Evolutionary conservation across 2,888 invertebrate genomes (phyloP).

Genomic region (Anagyrus pseudococci): DNA sequence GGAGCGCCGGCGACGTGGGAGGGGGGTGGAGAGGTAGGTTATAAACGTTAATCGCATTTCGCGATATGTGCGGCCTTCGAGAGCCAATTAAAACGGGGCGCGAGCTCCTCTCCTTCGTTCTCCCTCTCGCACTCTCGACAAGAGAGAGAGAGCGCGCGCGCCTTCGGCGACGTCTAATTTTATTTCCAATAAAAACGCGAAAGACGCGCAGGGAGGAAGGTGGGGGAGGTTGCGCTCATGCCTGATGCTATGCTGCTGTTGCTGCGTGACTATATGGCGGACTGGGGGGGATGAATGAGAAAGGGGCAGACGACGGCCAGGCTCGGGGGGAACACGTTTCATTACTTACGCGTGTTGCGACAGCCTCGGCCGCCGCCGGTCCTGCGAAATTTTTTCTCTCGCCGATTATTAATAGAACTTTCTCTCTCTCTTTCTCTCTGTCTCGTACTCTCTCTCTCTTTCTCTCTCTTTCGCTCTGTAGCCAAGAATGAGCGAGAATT

Average conservation of each 20-base stretch:
- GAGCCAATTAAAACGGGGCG: conserved; percentile 38
- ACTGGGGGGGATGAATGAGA: too few species aligned
- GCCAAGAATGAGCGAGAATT: conserved; percentile 15
- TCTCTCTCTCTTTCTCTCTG: not conserved
- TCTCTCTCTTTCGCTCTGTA: not conserved
- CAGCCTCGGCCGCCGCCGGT: conserved; percentile 2
- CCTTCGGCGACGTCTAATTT: conserved; percentile 39
- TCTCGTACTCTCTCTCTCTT: not conserved
- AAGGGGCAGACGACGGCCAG: too few species aligned
- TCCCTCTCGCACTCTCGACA: too few species aligned
- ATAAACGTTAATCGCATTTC: conserved; percentile 37
- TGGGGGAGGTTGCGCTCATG: too few species aligned
- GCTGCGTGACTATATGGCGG: too few species aligned
- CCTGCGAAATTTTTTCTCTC: conserved; percentile 23
- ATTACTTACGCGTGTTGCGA: conserved; percentile 34
- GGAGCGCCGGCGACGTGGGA: not conserved
- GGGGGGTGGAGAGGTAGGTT: conserved; percentile 9
- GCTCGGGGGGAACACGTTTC: conserved; percentile 37
- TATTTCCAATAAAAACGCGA: conserved; percentile 41
- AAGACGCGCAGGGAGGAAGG: conserved; percentile 39
- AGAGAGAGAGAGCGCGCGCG: too few species aligned
- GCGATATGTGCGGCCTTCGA: conserved; percentile 38
- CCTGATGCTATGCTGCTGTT: too few species aligned
- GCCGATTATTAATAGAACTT: conserved; percentile 32
- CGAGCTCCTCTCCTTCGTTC: not conserved